Evolutionary conservation across 2,888 invertebrate species (phyloP).

Genomic region (Argyresthia goedartella): DNA sequence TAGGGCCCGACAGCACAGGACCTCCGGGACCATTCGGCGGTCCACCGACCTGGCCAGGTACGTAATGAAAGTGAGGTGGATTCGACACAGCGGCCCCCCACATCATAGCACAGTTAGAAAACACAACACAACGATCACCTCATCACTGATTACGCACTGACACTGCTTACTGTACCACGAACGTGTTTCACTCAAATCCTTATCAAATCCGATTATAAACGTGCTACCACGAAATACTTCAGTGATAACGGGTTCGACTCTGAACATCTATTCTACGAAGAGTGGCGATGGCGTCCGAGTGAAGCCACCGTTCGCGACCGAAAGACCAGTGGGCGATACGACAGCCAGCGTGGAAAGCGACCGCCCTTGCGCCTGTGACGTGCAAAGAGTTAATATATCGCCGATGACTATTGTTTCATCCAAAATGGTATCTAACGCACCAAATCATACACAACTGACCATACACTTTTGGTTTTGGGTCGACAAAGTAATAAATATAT

Average conservation of each 20-base stretch:
- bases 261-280: not conserved
- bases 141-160: slow-evolving; percentile 47
- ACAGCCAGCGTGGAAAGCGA: slow-evolving; percentile 51
- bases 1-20: slow-evolving; percentile 32
- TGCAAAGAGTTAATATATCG: slow-evolving; percentile 59
- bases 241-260: slow-evolving; percentile 44
- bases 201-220: slow-evolving; percentile 47
- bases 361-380: slow-evolving; percentile 62
- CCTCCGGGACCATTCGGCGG: slow-evolving; percentile 47
- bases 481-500: slow-evolving; percentile 18
- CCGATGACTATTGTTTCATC: slow-evolving; percentile 58
- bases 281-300: slow-evolving; percentile 36
- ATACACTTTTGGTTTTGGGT: slow-evolving; percentile 19
- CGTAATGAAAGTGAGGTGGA: slow-evolving; percentile 58
- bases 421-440: slow-evolving; percentile 38
- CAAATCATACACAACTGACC: slow-evolving; percentile 27
- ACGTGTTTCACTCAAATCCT: slow-evolving; percentile 31
- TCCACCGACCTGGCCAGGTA: slow-evolving; percentile 40
- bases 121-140: slow-evolving; percentile 30
- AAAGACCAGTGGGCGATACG: slow-evolving; percentile 56
- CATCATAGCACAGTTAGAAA: slow-evolving; percentile 43
- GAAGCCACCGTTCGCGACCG: slow-evolving; percentile 47
- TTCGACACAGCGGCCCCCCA: slow-evolving; percentile 63
- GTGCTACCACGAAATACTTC: slow-evolving; percentile 29
- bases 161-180: slow-evolving; percentile 32